Evolutionary conservation across 2,888 invertebrate genomes (phyloP).

Genomic region (Raillietiella orientalis): DNA sequence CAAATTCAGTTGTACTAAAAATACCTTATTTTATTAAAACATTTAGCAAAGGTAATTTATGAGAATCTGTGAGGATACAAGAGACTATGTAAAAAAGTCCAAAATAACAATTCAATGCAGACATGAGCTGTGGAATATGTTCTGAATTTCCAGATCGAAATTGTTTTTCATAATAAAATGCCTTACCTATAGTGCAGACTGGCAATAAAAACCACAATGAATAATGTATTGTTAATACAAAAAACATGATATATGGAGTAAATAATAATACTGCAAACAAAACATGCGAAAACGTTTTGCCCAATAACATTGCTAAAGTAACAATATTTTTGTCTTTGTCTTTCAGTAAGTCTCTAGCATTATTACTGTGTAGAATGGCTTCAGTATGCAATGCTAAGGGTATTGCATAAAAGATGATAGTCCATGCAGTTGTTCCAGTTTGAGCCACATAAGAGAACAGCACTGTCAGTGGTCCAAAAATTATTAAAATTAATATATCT

Average conservation of each 20-base stretch:
- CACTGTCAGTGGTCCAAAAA: constrained; percentile 77
- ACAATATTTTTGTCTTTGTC: constrained; percentile 71
- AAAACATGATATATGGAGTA: constrained; percentile 61
- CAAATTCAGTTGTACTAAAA: too few species aligned
- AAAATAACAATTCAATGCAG: constrained; percentile 60
- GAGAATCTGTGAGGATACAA: constrained; percentile 8
- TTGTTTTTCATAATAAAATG: constrained; percentile 62
- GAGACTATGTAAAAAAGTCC: constrained; percentile 63
- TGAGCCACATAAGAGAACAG: constrained; percentile 76
- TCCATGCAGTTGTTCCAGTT: constrained; percentile 63
- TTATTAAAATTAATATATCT: constrained; percentile 59
- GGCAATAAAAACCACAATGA: constrained; percentile 67
- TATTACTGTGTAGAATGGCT: constrained; percentile 79
- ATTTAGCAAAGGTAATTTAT: constrained; percentile 7
- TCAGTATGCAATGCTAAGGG: constrained; percentile 78
- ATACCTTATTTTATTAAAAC: too few species aligned
- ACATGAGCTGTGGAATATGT: constrained; percentile 54
- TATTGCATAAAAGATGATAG: constrained; percentile 67
- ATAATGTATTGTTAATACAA: constrained; percentile 48
- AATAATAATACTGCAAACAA: constrained; percentile 64
- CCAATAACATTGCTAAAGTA: constrained; percentile 72
- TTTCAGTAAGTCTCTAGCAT: constrained; percentile 60
- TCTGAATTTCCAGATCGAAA: constrained; percentile 49
- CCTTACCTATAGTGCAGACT: constrained; percentile 48
- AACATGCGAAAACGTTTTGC: constrained; percentile 61